Base-by-base conservation (phyloP, 2,113 vertebrate species). In the Varanus salvator region DNA sequence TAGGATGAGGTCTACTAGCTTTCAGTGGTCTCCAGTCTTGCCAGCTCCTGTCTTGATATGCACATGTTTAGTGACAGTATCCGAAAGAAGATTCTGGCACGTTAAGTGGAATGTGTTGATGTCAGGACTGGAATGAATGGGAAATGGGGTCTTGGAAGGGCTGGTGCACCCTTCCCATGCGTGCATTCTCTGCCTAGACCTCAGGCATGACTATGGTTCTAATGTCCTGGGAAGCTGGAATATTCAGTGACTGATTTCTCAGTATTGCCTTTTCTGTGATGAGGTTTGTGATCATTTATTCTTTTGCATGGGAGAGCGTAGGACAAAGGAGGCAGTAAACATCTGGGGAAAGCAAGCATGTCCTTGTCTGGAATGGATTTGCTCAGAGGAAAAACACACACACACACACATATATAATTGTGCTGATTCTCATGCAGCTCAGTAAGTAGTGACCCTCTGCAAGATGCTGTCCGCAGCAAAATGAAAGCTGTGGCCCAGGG, bases 401-500 rank as follows among this genome's bases (percentile, higher is more conserved):
- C 21, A 21, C n/a, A 64, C 66, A 1, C 27, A 76, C 25, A 76
- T 57, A 48, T 64, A 80, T 90, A 74, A 74, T 60, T 90, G 11
- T 48, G 50, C 50, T 80, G 60, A 85, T 76, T 80, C 75, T 12
- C 6, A 6, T 74, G 77, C 77, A 66, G 77, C 85, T 80, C 27
- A 44, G 29, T 6, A 64, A 44, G 64, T 50, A 44, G 52, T 85
- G 66, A 48, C 11, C 6, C 54, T 66, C 52, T 64, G 48, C 34
- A 90, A 82, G 84, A 75, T 52, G 64, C 66, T 86, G 27, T 86
- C 50, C 80, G 74, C 31, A 85, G 84, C 66, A 74, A 74, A 90
- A 86, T 86, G 52, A 74, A 86, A 86, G 66, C 78, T 80, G 17
- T 86, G 66, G 52, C 52, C 84, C 75, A 0, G 0, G 80, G 85